Evolutionary conservation across 1,140 invertebrate species (phyloP).

Genomic region (Anadara kagoshimensis): DNA sequence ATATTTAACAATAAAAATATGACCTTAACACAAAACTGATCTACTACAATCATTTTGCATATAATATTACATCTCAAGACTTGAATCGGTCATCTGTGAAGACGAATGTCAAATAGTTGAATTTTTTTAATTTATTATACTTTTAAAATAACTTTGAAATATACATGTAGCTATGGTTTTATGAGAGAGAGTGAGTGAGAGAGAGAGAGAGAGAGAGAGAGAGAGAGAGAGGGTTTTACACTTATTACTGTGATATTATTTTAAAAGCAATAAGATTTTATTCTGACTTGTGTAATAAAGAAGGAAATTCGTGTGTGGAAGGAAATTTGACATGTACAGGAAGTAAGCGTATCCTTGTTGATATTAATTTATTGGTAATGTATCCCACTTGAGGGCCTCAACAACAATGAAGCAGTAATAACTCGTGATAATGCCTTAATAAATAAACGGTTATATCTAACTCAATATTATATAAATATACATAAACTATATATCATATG

Average conservation of each 20-base stretch:
- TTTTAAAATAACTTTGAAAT: background rate
- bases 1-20: background rate
- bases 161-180: background rate
- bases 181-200: background rate
- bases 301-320: background rate
- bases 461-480: background rate
- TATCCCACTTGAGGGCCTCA: background rate
- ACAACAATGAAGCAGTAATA: background rate
- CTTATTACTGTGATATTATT: too few relatives aligned
- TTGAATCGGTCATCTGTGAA: background rate
- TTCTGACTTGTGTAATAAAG: background rate
- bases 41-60: background rate
- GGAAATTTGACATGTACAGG: background rate
- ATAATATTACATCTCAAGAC: background rate
- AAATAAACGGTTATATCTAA: background rate
- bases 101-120: background rate
- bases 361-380: background rate
- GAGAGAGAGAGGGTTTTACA: background rate
- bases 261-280: background rate
- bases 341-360: background rate
- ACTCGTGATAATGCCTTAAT: background rate
- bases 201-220: background rate
- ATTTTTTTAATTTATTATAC: background rate
- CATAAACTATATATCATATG: background rate
- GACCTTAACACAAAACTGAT: background rate